phyloP scores from a whole-genome alignment of 2,888 invertebrate species.

The Tenthredo livida region DNA sequence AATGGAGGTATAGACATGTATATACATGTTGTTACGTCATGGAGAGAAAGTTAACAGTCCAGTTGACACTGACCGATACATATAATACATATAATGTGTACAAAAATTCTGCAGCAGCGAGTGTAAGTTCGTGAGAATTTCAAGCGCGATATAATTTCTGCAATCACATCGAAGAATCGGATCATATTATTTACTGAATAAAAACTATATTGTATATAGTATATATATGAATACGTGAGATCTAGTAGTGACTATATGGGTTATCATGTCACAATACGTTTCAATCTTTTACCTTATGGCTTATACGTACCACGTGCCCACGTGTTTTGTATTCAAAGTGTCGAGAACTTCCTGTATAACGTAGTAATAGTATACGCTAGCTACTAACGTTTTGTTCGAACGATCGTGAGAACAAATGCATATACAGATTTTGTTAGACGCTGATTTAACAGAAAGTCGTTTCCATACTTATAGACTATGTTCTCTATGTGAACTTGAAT shows the following conservation, averaged over 20 bases:
- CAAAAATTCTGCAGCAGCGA: background rate
- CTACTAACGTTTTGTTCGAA: constrained; percentile 14
- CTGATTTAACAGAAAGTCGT: constrained; percentile 9
- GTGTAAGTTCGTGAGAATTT: background rate
- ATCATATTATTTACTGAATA: background rate
- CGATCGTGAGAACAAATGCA: constrained; percentile 38
- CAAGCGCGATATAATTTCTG: background rate
- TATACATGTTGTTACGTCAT: constrained; percentile 1
- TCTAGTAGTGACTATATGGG: background rate
- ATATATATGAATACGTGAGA: background rate
- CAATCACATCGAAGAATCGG: background rate
- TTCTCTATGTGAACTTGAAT: constrained; percentile 13
- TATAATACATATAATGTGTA: background rate
- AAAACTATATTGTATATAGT: background rate
- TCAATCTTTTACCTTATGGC: constrained; percentile 27
- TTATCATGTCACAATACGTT: constrained; percentile 33
- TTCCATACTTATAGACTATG: background rate
- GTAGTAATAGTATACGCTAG: constrained; percentile 1
- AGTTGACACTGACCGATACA: constrained; percentile 36
- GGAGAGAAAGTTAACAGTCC: constrained; percentile 6
- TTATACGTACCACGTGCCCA: constrained; percentile 32
- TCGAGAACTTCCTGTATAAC: constrained; percentile 26
- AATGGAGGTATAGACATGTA: background rate
- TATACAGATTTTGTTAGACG: constrained; percentile 19
- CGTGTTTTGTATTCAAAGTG: constrained; percentile 41